phyloP scores from a whole-genome alignment of 1,140 invertebrate species.

The Leptonema lineaticorne region DNA sequence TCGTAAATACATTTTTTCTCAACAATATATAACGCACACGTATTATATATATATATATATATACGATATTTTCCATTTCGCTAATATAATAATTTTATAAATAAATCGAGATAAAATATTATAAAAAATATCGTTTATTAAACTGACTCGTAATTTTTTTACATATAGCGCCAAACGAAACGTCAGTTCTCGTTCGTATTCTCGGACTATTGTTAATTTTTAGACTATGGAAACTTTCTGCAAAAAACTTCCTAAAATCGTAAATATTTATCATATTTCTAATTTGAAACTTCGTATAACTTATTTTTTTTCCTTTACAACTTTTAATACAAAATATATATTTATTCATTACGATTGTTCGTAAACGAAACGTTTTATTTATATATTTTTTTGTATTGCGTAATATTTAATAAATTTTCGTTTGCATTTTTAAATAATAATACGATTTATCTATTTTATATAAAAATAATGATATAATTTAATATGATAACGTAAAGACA shows the following conservation, averaged over 20 bases:
- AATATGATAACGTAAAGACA: not conserved
- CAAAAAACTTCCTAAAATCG: constrained; percentile 34
- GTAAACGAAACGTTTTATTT: no score
- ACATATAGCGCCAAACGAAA: not conserved
- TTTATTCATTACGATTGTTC: not conserved
- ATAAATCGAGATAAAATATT: no score
- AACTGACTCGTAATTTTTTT: not conserved
- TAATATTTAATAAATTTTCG: no score
- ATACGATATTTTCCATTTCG: no score
- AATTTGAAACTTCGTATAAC: not conserved
- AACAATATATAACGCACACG: no score
- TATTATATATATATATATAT: no score
- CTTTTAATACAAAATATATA: no score
- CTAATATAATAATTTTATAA: no score
- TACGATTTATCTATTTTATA: not conserved
- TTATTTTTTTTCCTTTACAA: no score
- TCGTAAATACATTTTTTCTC: no score
- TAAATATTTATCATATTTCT: constrained; percentile 13
- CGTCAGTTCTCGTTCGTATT: constrained; percentile 7
- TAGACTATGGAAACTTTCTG: constrained; percentile 25
- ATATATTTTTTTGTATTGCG: no score
- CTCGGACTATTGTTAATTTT: not conserved
- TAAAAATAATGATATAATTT: not conserved
- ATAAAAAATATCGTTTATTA: no score
- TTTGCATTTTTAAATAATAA: constrained; percentile 11